phyloP scores from a whole-genome alignment of 2,888 invertebrate species.

The Frankliniella fusca region DNA sequence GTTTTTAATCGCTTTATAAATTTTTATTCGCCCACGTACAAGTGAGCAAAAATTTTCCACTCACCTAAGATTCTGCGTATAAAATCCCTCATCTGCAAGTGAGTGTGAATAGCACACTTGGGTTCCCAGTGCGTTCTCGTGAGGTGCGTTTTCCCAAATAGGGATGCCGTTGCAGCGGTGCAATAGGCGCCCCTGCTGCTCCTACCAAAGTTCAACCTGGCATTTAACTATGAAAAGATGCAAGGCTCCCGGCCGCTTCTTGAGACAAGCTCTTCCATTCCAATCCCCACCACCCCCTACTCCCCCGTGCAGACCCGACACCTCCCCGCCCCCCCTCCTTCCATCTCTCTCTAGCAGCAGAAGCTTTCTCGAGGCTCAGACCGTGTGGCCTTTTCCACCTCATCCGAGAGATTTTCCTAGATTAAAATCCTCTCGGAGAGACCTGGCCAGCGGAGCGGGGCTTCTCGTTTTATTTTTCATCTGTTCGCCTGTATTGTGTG shows the following conservation, averaged over 20 bases:
- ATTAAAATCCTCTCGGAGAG: background rate
- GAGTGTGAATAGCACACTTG: background rate
- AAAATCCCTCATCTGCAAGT: too few relatives aligned
- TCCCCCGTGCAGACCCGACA: background rate
- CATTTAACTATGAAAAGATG: background rate
- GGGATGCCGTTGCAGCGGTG: too few relatives aligned
- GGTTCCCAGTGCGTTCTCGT: background rate
- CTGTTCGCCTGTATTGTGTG: background rate
- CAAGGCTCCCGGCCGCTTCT: background rate
- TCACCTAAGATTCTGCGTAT: too few relatives aligned
- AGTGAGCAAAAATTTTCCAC: too few relatives aligned
- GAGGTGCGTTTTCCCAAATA: too few relatives aligned
- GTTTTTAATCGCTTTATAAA: too few relatives aligned
- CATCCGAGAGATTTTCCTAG: slow-evolving; percentile 8
- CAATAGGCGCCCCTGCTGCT: background rate
- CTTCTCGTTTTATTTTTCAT: background rate
- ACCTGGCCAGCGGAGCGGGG: too few relatives aligned
- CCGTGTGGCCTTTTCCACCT: background rate
- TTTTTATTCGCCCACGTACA: too few relatives aligned
- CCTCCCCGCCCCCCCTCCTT: too few relatives aligned
- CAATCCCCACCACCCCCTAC: background rate
- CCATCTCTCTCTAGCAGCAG: background rate
- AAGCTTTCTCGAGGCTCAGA: background rate
- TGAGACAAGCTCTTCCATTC: background rate
- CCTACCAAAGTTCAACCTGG: slow-evolving; percentile 9